phyloP scores from a whole-genome alignment of 1,140 invertebrate species.

The Nephila pilipes region DNA sequence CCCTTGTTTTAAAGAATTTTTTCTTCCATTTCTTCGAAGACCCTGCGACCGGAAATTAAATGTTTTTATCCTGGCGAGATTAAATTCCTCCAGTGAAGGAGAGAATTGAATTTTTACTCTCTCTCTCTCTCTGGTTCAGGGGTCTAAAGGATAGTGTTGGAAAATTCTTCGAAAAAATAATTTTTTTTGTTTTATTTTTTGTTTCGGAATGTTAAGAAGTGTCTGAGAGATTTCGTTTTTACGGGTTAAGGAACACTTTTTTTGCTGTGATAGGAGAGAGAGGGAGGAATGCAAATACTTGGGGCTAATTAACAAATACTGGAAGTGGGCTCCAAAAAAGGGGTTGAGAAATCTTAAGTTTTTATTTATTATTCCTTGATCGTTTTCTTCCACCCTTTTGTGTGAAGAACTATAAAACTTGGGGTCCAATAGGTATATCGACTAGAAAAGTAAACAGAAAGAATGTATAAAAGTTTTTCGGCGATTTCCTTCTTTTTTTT shows the following conservation, averaged over 20 bases:
- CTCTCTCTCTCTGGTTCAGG: neutral
- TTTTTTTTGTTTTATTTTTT: conserved; percentile 30
- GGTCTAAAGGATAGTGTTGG: conserved; percentile 22
- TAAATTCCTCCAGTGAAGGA: conserved; percentile 50
- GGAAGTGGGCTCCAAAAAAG: neutral
- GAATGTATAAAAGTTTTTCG: neutral
- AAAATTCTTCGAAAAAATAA: no score
- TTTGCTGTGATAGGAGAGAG: neutral
- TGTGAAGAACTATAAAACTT: conserved; percentile 34
- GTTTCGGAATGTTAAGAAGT: neutral
- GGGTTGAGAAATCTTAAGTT: neutral
- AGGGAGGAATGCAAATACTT: conserved; percentile 52
- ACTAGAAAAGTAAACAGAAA: conserved; percentile 9
- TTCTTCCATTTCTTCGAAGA: neutral
- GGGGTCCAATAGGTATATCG: neutral
- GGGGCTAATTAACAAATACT: conserved; percentile 67
- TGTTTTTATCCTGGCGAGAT: conserved; percentile 66
- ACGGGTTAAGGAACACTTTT: conserved; percentile 18
- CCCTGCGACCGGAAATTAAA: conserved; percentile 61
- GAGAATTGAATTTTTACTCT: conserved; percentile 60
- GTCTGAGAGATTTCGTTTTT: conserved; percentile 30
- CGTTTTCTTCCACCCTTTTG: neutral
- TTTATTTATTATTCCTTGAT: neutral
- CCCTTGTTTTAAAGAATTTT: conserved; percentile 34
- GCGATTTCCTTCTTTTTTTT: conserved; percentile 18